A percentile compares a stretch with the other conserved stretches of the same genome.
These are phyloP conservation scores for Lasaia peninsularis DNA, from an alignment of 1,140 invertebrate species.

Conservation along the genomic window DNA sequence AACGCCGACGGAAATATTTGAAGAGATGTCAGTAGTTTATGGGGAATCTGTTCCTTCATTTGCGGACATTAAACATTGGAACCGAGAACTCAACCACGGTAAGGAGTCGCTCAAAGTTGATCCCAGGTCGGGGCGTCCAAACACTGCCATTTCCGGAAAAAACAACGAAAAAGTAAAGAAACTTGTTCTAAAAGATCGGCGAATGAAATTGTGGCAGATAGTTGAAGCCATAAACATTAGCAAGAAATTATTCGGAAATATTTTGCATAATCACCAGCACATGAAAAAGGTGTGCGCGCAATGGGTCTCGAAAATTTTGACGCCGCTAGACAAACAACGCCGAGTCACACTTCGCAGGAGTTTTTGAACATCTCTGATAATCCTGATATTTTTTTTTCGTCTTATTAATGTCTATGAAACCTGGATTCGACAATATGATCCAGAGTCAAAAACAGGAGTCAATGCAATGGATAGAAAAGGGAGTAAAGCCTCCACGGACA, in stretches of 20 bases:
- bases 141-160: background rate
- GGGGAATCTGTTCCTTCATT: too few species aligned
- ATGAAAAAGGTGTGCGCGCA: too few species aligned
- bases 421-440: background rate
- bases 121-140: background rate
- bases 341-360: too few species aligned
- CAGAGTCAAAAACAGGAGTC: constrained; percentile 9
- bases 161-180: background rate
- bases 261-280: background rate
- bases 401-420: background rate
- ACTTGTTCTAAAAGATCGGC: background rate
- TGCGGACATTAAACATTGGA: too few species aligned
- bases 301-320: too few species aligned
- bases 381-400: too few species aligned
- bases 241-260: background rate
- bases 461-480: background rate
- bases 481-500: background rate
- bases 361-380: too few species aligned
- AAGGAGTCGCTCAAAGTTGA: background rate
- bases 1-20: too few species aligned
- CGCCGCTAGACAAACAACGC: too few species aligned
- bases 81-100: background rate
- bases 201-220: background rate
- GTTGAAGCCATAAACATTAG: background rate
- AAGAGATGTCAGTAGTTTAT: too few species aligned